Conservation (phyloP, 1,140 invertebrate species). For the Battus philenor region DNA sequence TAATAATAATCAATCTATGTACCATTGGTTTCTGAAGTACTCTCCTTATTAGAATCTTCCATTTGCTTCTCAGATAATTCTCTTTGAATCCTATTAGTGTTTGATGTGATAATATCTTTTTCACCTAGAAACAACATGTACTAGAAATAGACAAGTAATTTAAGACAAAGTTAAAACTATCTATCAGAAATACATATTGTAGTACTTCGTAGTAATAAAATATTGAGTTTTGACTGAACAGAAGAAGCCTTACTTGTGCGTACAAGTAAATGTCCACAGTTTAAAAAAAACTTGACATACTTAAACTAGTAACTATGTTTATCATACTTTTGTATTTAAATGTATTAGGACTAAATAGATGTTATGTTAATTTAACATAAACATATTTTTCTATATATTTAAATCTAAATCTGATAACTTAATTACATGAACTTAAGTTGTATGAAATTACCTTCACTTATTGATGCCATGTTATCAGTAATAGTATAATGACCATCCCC, state of each 20-base stretch:
- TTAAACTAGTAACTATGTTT: background rate
- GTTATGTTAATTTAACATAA: background rate
- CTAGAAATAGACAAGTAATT: no score
- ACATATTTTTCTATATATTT: background rate
- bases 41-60: background rate
- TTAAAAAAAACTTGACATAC: no score
- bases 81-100: no score
- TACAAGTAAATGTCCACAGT: no score
- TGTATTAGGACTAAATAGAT: background rate
- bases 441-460: constrained; percentile 6
- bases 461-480: constrained; percentile 15
- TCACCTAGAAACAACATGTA: no score
- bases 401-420: background rate
- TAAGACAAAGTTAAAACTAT: no score
- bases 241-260: no score
- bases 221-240: no score
- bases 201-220: no score
- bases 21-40: constrained; percentile 5
- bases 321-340: background rate
- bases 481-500: constrained; percentile 46
- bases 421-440: background rate
- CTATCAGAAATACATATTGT: no score
- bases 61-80: background rate
- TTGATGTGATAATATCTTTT: no score
- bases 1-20: no score